These are phyloP conservation scores for Smittia aterrima DNA, from an alignment of 2,888 invertebrate genomes.

Conservation along the genomic window DNA sequence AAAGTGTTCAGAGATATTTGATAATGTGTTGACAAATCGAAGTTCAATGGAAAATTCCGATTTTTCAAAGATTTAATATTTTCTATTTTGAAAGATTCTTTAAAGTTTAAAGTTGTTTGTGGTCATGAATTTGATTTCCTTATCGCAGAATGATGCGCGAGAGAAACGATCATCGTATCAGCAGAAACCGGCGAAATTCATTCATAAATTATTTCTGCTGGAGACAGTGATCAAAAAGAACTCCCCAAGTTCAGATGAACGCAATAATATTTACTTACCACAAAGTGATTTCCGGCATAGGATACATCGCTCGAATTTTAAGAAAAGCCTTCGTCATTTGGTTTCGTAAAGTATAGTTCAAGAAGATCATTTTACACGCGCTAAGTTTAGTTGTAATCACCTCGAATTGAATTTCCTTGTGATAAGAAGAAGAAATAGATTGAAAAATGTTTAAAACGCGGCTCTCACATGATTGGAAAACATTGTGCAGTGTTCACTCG, in stretches of 20 bases:
- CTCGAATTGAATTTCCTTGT: not conserved
- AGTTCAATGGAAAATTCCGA: no score
- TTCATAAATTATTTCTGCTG: not conserved
- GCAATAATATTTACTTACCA: not conserved
- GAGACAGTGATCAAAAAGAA: not conserved
- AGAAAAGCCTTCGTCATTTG: not conserved
- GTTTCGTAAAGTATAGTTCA: not conserved
- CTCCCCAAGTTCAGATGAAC: not conserved
- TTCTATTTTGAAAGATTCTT: no score
- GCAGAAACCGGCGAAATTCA: not conserved
- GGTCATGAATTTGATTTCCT: no score
- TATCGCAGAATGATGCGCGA: no score
- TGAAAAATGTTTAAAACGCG: not conserved
- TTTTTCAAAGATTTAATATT: no score
- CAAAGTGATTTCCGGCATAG: not conserved
- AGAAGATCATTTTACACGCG: not conserved
- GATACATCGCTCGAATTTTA: not conserved
- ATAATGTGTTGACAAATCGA: no score
- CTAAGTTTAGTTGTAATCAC: not conserved
- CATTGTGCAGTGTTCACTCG: not conserved
- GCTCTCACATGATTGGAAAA: not conserved
- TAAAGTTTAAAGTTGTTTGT: no score
- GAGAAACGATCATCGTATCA: not conserved
- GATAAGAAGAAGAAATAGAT: not conserved
- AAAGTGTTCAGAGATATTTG: no score